Conservation (phyloP, 2,113 vertebrate genomes). For the Psilopogon haemacephalus region DNA sequence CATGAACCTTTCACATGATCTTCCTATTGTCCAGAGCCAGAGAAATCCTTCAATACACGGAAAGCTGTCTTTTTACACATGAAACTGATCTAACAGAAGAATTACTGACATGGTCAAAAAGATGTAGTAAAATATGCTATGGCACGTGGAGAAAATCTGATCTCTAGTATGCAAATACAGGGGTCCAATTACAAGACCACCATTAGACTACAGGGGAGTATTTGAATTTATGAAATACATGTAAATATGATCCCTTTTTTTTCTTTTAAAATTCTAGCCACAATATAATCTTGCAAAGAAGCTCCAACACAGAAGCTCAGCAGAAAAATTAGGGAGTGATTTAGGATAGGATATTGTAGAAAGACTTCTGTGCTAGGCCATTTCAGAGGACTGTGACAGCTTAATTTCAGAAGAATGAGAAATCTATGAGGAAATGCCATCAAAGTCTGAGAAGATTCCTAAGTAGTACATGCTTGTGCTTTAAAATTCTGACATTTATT, state of each 20-base stretch:
- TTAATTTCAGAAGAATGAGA: neutral
- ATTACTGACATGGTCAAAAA: neutral
- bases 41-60: neutral
- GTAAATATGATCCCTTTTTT: neutral
- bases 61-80: neutral
- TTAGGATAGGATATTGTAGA: neutral
- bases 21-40: neutral
- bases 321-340: neutral
- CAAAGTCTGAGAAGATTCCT: neutral
- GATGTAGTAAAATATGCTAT: neutral
- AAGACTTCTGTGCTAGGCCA: neutral
- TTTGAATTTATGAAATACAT: slow-evolving; percentile 2
- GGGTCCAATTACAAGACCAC: slow-evolving; percentile 5
- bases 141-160: neutral
- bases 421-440: neutral
- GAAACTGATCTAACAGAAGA: neutral
- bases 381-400: neutral
- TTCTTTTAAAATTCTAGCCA: neutral
- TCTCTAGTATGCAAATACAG: neutral
- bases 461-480: neutral
- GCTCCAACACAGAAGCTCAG: neutral
- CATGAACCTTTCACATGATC: neutral
- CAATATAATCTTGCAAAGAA: neutral
- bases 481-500: neutral
- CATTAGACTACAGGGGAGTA: neutral